Evolutionary conservation across 2,888 invertebrate species (phyloP).

Genomic region (Drosophila anceps): DNA sequence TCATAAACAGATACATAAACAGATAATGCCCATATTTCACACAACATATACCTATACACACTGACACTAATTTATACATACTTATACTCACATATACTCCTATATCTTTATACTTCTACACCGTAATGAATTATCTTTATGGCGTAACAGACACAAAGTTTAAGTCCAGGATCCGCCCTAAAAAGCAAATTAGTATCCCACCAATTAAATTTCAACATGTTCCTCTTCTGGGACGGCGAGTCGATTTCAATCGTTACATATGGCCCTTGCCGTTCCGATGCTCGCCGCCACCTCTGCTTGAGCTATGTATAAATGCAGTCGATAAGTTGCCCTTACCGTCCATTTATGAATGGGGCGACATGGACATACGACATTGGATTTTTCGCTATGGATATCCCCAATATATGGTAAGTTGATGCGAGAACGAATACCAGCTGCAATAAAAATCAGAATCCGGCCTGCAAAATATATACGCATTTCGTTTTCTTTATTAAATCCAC

Average conservation of each 20-base stretch:
- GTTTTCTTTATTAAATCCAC: too few relatives aligned
- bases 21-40: neutral
- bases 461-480: too few relatives aligned
- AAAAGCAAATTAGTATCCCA: neutral
- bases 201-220: slow-evolving; percentile 42
- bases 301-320: slow-evolving; percentile 80
- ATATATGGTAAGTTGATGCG: slow-evolving; percentile 85
- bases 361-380: slow-evolving; percentile 86
- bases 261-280: slow-evolving; percentile 67
- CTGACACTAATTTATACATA: neutral
- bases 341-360: slow-evolving; percentile 86
- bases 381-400: slow-evolving; percentile 85
- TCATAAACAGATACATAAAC: neutral
- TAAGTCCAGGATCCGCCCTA: neutral
- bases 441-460: neutral
- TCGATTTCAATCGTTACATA: slow-evolving; percentile 41
- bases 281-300: slow-evolving; percentile 85
- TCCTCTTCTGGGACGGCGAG: slow-evolving; percentile 13
- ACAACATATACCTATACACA: neutral
- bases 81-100: neutral
- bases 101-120: neutral
- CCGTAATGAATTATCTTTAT: slow-evolving; percentile 61
- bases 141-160: slow-evolving; percentile 67
- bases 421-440: neutral
- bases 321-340: slow-evolving; percentile 84